A percentile compares a stretch with the other conserved stretches of the same genome.
Conservation (phyloP, 2,888 invertebrate species). For the Lamellibrachia satsuma region DNA sequence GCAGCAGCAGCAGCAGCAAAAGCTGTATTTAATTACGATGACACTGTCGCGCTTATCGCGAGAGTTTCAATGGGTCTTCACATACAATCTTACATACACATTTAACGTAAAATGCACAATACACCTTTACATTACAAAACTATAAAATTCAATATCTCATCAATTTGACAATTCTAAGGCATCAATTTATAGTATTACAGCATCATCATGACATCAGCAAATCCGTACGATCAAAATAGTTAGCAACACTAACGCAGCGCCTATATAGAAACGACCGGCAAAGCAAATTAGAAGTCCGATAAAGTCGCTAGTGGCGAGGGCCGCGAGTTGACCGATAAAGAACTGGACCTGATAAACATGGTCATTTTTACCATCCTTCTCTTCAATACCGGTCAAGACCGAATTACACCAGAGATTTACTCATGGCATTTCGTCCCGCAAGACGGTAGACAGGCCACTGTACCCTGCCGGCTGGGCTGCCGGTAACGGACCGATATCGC, state of each 20-base stretch:
- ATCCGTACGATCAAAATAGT: not conserved
- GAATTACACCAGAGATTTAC: not conserved
- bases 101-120: too few relatives aligned
- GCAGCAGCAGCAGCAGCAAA: too few relatives aligned
- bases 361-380: not conserved
- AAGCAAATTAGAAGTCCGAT: not conserved
- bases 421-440: not conserved
- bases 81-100: too few relatives aligned
- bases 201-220: too few relatives aligned
- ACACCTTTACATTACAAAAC: too few relatives aligned
- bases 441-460: not conserved
- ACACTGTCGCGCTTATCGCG: too few relatives aligned
- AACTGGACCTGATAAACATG: conserved; percentile 9
- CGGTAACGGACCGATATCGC: not conserved
- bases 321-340: not conserved
- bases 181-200: too few relatives aligned
- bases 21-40: too few relatives aligned
- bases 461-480: not conserved
- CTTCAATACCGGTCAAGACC: not conserved
- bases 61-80: too few relatives aligned
- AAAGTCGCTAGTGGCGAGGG: not conserved
- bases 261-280: not conserved
- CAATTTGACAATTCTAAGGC: too few relatives aligned
- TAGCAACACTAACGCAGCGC: not conserved
- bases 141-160: too few relatives aligned